These are phyloP conservation scores for Trachurus trachurus DNA, from an alignment of 2,797 vertebrate genomes.

Conservation along the genomic window DNA sequence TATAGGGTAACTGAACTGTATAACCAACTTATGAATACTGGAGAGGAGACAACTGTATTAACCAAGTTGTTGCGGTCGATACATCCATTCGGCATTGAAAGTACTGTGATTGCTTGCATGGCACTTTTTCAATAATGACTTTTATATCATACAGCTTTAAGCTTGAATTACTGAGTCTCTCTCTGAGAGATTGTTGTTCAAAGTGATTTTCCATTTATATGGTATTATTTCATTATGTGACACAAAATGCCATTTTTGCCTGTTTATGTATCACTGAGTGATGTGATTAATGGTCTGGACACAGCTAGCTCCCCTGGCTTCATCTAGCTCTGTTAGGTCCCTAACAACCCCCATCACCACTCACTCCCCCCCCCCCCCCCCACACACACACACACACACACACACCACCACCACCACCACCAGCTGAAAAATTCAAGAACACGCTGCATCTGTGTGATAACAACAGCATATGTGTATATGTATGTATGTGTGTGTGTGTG, in stretches of 20 bases:
- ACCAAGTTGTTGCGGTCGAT: not conserved
- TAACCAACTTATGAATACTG: not conserved
- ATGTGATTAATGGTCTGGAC: constrained; percentile 30
- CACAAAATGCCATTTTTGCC: constrained; percentile 14
- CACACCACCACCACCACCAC: too few species aligned
- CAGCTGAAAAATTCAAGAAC: constrained; percentile 6
- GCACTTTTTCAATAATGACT: not conserved
- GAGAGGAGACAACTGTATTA: not conserved
- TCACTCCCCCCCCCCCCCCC: not conserved
- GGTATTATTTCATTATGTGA: not conserved
- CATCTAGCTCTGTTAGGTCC: constrained; percentile 3
- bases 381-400: not conserved
- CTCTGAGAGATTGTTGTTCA: not conserved
- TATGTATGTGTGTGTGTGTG: not conserved
- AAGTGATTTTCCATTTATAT: not conserved
- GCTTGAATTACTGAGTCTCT: constrained; percentile 1
- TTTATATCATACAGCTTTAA: not conserved
- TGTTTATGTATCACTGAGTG: constrained; percentile 28
- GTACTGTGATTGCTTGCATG: not conserved
- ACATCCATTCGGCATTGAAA: not conserved
- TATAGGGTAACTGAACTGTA: not conserved
- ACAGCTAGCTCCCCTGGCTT: not conserved
- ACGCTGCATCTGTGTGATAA: not conserved
- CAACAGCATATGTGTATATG: not conserved
- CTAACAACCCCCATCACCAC: too few species aligned